phyloP scores from a whole-genome alignment of 2,797 vertebrate species.

The Myiotriccus ornatus region DNA sequence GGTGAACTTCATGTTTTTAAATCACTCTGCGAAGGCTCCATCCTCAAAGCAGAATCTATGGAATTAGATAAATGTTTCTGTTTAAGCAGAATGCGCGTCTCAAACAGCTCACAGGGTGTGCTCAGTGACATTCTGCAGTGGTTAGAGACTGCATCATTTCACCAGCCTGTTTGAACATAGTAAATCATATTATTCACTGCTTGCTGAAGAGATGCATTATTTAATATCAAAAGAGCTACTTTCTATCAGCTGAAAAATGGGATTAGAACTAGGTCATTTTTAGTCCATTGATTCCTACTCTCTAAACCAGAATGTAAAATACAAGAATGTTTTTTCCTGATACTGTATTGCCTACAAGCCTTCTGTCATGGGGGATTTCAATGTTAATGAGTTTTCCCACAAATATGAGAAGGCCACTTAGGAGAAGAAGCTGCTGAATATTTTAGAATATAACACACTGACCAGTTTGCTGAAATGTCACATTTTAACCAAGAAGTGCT shows the following conservation, averaged over 20 bases:
- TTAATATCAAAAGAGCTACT: conserved; percentile 3
- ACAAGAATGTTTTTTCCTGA: background rate
- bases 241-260: conserved; percentile 26
- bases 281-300: conserved; percentile 14
- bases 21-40: background rate
- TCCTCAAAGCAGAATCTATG: background rate
- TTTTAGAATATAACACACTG: background rate
- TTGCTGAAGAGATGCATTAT: conserved; percentile 25
- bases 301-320: background rate
- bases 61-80: background rate
- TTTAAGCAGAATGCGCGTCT: background rate
- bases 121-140: background rate
- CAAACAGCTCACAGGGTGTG: background rate
- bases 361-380: conserved; percentile 8
- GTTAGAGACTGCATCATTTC: background rate
- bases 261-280: conserved; percentile 3
- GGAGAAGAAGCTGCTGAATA: background rate
- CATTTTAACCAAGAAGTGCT: background rate
- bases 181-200: conserved; percentile 3
- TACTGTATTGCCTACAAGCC: background rate
- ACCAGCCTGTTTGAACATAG: conserved; percentile 23
- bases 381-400: conserved; percentile 6
- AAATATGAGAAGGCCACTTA: background rate
- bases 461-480: background rate
- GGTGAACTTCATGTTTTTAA: background rate